Base-by-base conservation (phyloP, 2,797 vertebrate species). In the Columba guinea region DNA sequence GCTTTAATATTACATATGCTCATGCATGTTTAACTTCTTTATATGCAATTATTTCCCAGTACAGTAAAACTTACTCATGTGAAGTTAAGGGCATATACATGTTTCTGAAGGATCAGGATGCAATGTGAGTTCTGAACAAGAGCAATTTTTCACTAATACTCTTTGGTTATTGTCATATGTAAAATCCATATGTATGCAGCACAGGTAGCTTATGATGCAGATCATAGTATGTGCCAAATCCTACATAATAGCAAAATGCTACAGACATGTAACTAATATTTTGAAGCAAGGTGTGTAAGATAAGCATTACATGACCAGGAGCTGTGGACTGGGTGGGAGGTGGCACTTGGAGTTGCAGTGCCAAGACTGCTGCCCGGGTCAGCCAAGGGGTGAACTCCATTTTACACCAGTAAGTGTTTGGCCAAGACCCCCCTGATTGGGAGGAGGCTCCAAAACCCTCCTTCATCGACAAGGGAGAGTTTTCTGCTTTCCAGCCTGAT, bases 1-100 rank as follows among this genome's bases (percentile, higher is more conserved):
- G 30, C 64, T 84, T 94, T 69, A 76, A 59, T 91, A 56, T 75
- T 91, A 51, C 10, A 2, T 48, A 78, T 73, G 32, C 68, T 79
- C 2, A 1, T 56, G 39, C 11, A 1, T 48, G 11, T 67, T 88
- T 63, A 82, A 82, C 39, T 49, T 94, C 30, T 79, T 84, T 69
- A n/a, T 23, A 7, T 87, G 63, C 44, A 52, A 4, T 56, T 95
- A 76, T 69, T 93, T 91, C 39, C 58, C 41, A 23, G 21, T 53
- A n/a, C 24, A 39, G 21, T 85, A 49, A 77, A 83, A 60, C 24
- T 73, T 64, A 55, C 5, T 62, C 1, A 7, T 52, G 19, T 77
- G 41, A 92, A 79, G 34, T 56, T 76, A 67, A 69, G 51, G n/a
- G 5, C n/a, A 24, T 53, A 13, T 39, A 12, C 23, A 5, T 34